Evolutionary conservation across 2,797 vertebrate genomes (phyloP).

Genomic region (Sebastes vulpes): DNA sequence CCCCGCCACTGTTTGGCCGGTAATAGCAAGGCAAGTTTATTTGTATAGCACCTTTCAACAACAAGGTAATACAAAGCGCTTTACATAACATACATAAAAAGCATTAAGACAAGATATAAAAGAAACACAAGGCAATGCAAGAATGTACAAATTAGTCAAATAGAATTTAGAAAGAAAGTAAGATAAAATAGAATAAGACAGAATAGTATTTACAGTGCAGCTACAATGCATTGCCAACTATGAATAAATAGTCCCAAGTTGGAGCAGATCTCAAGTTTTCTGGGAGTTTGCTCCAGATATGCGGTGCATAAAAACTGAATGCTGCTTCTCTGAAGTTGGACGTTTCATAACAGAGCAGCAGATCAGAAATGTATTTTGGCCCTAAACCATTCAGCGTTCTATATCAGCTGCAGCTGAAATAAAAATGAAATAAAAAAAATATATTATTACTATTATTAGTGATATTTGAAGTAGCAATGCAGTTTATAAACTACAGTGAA

Average conservation of each 20-base stretch:
- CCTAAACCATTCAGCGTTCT: background rate
- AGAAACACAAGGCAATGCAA: background rate
- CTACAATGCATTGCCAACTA: background rate
- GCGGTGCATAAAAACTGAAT: background rate
- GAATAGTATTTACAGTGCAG: background rate
- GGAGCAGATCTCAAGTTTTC: background rate
- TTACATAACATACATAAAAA: background rate
- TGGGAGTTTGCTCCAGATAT: background rate
- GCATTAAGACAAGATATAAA: background rate
- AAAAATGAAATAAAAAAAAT: accelerated
- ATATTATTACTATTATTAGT: too few species aligned
- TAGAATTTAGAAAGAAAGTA: background rate
- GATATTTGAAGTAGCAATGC: too few species aligned
- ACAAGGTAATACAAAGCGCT: background rate
- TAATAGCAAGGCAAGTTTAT: background rate
- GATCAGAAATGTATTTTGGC: background rate
- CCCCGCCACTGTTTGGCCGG: background rate
- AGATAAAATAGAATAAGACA: background rate
- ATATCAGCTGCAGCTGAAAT: too few species aligned
- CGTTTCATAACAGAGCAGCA: background rate
- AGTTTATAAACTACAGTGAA: too few species aligned
- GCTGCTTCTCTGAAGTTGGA: background rate
- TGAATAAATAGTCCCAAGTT: background rate
- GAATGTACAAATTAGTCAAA: background rate
- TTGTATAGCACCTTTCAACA: background rate